These are phyloP conservation scores for Neodiprion virginianus DNA, from an alignment of 1,140 invertebrate genomes.

Conservation along the genomic window DNA sequence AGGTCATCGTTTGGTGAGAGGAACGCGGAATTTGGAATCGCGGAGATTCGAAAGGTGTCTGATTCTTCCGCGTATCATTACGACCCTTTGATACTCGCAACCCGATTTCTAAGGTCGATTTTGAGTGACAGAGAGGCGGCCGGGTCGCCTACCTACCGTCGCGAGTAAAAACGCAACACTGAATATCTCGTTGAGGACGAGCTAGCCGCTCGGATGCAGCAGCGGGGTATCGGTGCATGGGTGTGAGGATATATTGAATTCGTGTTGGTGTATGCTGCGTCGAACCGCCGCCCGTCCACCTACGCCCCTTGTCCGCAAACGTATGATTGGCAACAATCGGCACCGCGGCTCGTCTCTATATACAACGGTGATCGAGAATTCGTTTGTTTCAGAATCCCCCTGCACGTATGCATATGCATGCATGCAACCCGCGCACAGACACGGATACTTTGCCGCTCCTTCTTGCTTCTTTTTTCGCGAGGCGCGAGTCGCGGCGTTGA, in stretches of 20 bases:
- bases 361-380: constrained; percentile 48
- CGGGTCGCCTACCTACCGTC: constrained; percentile 41
- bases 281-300: constrained; percentile 31
- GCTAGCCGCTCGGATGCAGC: constrained; percentile 15
- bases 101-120: too few relatives aligned
- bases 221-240: background rate
- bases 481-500: constrained; percentile 18
- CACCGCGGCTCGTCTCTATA: constrained; percentile 26
- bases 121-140: background rate
- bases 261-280: background rate
- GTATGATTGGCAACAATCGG: constrained; percentile 62
- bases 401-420: background rate
- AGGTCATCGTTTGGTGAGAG: too few relatives aligned
- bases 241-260: background rate
- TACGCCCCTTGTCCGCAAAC: constrained; percentile 41
- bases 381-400: constrained; percentile 54
- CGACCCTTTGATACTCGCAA: too few relatives aligned
- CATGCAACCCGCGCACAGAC: background rate
- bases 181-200: constrained; percentile 43
- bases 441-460: background rate
- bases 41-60: too few relatives aligned
- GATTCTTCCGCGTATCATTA: too few relatives aligned
- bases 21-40: too few relatives aligned
- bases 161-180: constrained; percentile 58
- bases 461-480: constrained; percentile 18